Percentiles rank a stretch among this genome's conserved stretches.
phyloP scores from a whole-genome alignment of 2,113 vertebrate genomes.

The Beaufortia kweichowensis region DNA sequence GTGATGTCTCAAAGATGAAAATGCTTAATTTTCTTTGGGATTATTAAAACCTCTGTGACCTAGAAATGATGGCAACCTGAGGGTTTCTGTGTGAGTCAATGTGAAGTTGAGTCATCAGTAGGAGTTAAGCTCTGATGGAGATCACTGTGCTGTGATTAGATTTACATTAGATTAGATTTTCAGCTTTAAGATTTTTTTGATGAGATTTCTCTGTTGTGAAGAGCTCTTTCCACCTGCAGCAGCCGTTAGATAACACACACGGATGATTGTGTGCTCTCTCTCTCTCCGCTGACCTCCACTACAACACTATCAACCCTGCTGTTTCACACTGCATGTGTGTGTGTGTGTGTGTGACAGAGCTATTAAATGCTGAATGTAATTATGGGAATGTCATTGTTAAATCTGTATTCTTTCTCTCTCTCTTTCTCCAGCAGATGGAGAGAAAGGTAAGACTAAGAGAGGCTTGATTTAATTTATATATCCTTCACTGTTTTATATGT shows the following conservation, averaged over 20 bases:
- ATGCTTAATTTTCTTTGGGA: slow-evolving; percentile 16
- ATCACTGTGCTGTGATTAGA: slow-evolving; percentile 64
- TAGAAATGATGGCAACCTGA: slow-evolving; percentile 2
- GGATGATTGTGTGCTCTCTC: neutral
- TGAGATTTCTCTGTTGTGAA: slow-evolving; percentile 5
- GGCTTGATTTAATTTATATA: slow-evolving; percentile 41
- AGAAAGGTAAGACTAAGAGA: slow-evolving; percentile 69
- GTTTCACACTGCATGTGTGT: slow-evolving; percentile 17
- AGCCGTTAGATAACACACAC: slow-evolving; percentile 18
- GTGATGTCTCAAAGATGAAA: neutral
- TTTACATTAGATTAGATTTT: slow-evolving; percentile 61
- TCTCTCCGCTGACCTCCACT: neutral
- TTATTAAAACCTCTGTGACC: slow-evolving; percentile 4
- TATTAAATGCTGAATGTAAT: slow-evolving; percentile 31
- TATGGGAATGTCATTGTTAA: slow-evolving; percentile 33
- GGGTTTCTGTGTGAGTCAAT: neutral
- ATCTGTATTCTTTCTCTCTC: slow-evolving; percentile 19
- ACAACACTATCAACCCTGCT: neutral
- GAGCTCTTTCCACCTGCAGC: slow-evolving; percentile 10
- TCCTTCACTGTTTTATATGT: slow-evolving; percentile 25
- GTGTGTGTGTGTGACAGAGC: slow-evolving; percentile 23
- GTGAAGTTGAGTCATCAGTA: neutral
- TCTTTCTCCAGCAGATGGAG: slow-evolving; percentile 77
- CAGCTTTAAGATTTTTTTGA: slow-evolving; percentile 15
- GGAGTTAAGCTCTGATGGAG: slow-evolving; percentile 65